phyloP scores from a whole-genome alignment of 2,888 invertebrate species.

The Hypomecis punctinalis region DNA sequence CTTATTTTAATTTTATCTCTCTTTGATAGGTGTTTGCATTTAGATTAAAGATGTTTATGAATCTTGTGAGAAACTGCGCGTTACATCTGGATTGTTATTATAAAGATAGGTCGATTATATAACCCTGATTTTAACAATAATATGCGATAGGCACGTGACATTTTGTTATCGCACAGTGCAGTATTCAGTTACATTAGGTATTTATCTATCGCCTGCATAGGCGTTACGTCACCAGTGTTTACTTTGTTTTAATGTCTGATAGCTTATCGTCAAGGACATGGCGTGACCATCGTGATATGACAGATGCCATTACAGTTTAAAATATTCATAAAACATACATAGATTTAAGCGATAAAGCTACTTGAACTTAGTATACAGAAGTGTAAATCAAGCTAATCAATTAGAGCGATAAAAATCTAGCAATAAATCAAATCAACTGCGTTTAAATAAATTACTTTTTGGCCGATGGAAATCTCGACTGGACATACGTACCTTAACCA shows the following conservation, averaged over 20 bases:
- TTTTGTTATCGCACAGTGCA: conserved; percentile 20
- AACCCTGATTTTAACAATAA: conserved; percentile 4
- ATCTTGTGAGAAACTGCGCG: not conserved
- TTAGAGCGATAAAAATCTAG: too few relatives aligned
- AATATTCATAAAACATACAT: too few relatives aligned
- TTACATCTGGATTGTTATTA: not conserved
- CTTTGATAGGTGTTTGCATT: too few relatives aligned
- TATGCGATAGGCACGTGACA: conserved; percentile 21
- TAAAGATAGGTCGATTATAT: not conserved
- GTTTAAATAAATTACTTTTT: too few relatives aligned
- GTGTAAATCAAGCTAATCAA: too few relatives aligned
- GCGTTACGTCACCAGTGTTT: not conserved
- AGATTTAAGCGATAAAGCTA: too few relatives aligned
- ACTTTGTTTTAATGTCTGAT: conserved; percentile 19
- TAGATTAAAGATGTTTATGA: too few relatives aligned
- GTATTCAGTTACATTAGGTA: conserved; percentile 23
- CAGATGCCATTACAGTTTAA: not conserved
- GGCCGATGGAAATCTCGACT: too few relatives aligned
- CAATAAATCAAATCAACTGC: too few relatives aligned
- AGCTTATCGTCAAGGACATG: conserved; percentile 29
- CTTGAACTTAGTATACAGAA: too few relatives aligned
- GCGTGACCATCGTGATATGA: conserved; percentile 28
- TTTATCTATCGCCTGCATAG: conserved; percentile 7
- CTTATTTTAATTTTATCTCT: too few relatives aligned
- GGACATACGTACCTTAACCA: too few relatives aligned